These are phyloP conservation scores for Speoplatyrhinus poulsoni DNA, from an alignment of 2,113 vertebrate species.

Conservation along the genomic window DNA sequence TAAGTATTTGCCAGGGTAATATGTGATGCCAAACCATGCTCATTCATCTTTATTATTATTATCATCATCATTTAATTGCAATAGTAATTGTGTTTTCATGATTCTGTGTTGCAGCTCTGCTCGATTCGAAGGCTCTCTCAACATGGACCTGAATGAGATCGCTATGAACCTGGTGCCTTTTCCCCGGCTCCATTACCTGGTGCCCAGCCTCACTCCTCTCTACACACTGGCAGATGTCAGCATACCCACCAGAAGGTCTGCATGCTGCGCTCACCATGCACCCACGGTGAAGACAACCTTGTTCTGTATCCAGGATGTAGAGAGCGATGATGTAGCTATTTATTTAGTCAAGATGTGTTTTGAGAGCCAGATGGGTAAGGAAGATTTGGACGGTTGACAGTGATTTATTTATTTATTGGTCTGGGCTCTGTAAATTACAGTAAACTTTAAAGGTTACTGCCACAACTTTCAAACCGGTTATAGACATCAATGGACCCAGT, in stretches of 20 bases:
- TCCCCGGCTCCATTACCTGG: slow-evolving; percentile 91
- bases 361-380: no score
- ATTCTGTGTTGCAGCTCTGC: slow-evolving; percentile 82
- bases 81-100: slow-evolving; percentile 13
- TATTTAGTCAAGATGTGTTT: no score
- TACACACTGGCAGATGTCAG: slow-evolving; percentile 88
- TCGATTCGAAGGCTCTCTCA: slow-evolving; percentile 94
- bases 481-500: no score
- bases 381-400: no score
- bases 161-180: slow-evolving; percentile 97
- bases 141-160: slow-evolving; percentile 98
- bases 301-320: no score
- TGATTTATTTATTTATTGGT: no score
- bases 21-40: background rate
- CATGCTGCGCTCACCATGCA: background rate
- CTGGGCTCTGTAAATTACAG: no score
- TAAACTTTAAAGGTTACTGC: no score
- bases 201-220: slow-evolving; percentile 92
- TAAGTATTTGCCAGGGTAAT: background rate
- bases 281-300: no score
- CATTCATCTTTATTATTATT: no score
- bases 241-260: slow-evolving; percentile 85
- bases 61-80: background rate
- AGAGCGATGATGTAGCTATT: no score
- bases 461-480: no score